Evolutionary conservation across 2,888 invertebrate genomes (phyloP).

Genomic region (Gryllus longicercus): DNA sequence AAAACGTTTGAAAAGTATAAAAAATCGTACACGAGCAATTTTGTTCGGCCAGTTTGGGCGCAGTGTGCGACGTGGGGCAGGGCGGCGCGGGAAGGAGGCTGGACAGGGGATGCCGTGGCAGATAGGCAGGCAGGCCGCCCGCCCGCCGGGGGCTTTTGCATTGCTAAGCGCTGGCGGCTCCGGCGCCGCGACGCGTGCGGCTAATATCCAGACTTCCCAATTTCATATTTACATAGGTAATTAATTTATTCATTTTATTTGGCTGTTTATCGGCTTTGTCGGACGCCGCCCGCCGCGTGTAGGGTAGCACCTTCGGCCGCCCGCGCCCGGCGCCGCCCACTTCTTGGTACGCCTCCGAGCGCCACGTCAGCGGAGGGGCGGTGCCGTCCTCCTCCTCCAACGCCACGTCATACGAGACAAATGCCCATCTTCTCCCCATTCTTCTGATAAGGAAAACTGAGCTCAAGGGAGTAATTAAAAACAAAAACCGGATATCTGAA

Average conservation of each 20-base stretch:
- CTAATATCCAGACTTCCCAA: neutral
- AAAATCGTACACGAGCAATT: too few species aligned
- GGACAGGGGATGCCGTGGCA: neutral
- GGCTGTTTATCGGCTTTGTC: slow-evolving; percentile 1
- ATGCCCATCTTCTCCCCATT: too few species aligned
- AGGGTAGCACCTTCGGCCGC: neutral
- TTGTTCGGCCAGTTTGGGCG: too few species aligned
- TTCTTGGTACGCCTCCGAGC: too few species aligned
- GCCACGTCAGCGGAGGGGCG: too few species aligned
- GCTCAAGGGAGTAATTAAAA: too few species aligned
- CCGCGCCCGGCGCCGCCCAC: neutral
- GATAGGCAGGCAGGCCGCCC: neutral
- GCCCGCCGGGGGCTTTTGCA: neutral
- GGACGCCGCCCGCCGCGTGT: neutral
- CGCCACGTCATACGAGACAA: too few species aligned
- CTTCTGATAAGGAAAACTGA: too few species aligned
- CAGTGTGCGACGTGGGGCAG: too few species aligned
- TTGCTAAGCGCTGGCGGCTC: slow-evolving; percentile 4
- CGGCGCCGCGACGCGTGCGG: neutral
- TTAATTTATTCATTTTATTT: slow-evolving; percentile 17
- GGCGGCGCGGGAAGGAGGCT: neutral
- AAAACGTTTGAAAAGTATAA: neutral
- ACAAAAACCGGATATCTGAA: too few species aligned
- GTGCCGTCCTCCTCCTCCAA: too few species aligned
- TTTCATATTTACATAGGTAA: slow-evolving; percentile 17